Evolutionary conservation across 2,888 invertebrate genomes (phyloP), one percentile per base, ranked within the genome.

Genomic region (Patella pellucida): DNA sequence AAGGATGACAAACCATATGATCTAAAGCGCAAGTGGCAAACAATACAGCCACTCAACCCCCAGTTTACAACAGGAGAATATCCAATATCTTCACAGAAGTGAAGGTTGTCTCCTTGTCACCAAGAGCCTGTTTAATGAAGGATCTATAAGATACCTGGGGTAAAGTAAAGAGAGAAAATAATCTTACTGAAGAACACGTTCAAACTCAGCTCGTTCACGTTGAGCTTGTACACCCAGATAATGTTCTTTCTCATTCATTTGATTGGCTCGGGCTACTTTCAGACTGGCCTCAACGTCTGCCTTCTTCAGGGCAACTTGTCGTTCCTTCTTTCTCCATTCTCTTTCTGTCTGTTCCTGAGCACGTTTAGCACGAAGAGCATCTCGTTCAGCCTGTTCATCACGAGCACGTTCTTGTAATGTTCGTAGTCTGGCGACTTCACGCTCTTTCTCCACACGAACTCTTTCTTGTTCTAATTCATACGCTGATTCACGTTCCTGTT

Each of bases 251-350:
- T 90, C 89, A 52, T 86, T 81, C 87, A 88, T 89, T 83, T 91
- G 91, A 68, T 86, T 83, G 67, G 87, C 83, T 51, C 91, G 82
- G 3, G 91, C 90, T 16, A 85, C 79, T 71, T 87, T 88, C 79
- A 91, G 81, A 86, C 88, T 89, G 9, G 82, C 84, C 76, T 91
- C 90, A 16, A 84, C 87, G 76, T 88, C 86, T 4, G 87, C 85
- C 81, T 90, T 91, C 85, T 90, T 90, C 52, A 74, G 73, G 0
- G 85, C 84, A 73, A 88, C 90, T 52, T 84, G 85, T 0, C 88
- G 87, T 82, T 91, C 91, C 79, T 91, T 90, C 76, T 84, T 83
- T 16, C 91, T 83, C 91, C 91, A 91, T 74, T 91, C 90, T n/a
- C 90, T 84, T 81, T 91, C 91, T 4, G 89, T 85, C 79, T 90